phyloP scores from a whole-genome alignment of 1,140 invertebrate species.

The Trialeurodes vaporariorum region DNA sequence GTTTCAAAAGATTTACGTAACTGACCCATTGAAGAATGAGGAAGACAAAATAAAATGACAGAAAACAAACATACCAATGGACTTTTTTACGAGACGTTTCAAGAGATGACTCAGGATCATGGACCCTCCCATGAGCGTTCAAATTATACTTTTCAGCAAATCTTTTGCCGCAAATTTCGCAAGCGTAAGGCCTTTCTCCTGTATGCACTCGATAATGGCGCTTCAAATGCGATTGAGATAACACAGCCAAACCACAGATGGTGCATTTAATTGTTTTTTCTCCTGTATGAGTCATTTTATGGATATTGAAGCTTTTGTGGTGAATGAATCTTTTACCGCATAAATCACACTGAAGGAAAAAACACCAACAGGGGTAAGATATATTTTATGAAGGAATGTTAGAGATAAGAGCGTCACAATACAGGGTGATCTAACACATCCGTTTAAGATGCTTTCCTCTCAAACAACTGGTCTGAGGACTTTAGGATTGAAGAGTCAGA shows the following conservation, averaged over 20 bases:
- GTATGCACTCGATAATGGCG: slow-evolving; percentile 53
- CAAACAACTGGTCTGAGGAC: too few relatives aligned
- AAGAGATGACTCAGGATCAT: slow-evolving; percentile 29
- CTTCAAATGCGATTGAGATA: slow-evolving; percentile 50
- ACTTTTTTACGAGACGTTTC: slow-evolving; percentile 16
- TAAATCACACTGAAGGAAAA: slow-evolving; percentile 17
- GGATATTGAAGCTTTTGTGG: slow-evolving; percentile 43
- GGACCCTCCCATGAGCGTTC: slow-evolving; percentile 37
- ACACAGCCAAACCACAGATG: slow-evolving; percentile 43
- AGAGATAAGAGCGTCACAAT: too few relatives aligned
- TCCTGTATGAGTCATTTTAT: slow-evolving; percentile 47
- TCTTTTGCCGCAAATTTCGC: slow-evolving; percentile 47
- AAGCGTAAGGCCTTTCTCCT: slow-evolving; percentile 51
- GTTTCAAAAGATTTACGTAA: too few relatives aligned
- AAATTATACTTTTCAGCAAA: slow-evolving; percentile 47
- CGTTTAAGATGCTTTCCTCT: too few relatives aligned
- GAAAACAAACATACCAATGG: slow-evolving; percentile 29
- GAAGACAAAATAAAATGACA: too few relatives aligned
- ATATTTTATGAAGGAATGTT: too few relatives aligned
- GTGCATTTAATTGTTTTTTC: slow-evolving; percentile 47
- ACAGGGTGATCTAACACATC: too few relatives aligned
- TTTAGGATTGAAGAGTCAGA: too few relatives aligned
- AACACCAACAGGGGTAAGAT: background rate
- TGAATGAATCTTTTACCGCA: slow-evolving; percentile 22
- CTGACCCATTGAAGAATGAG: too few relatives aligned